Evolutionary conservation across 2,888 invertebrate genomes (phyloP), one percentile per base, ranked within the genome.

Genomic region (Troides aeacus): DNA sequence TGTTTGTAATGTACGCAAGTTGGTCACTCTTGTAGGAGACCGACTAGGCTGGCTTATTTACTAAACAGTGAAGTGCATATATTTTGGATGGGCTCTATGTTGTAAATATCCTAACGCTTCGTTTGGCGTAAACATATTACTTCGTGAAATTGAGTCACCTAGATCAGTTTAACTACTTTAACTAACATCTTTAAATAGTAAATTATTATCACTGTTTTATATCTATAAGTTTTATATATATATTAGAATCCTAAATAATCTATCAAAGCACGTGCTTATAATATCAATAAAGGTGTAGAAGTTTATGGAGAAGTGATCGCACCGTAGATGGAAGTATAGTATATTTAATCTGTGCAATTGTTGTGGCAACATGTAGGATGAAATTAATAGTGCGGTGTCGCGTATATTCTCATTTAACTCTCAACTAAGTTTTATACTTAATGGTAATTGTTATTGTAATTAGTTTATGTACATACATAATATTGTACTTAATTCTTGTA

Each of bases 251-350:
- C 66, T 18, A 60, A 60, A 71, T 81, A 82, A 86, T 87, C 85
- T 78, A 36, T 64, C 46, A 21, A 64, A 82, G 88, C 89, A 80
- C 89, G 89, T 88, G 89, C 84, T 77, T 79, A 66, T 77, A 78
- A 75, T 78, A 78, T 85, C 80, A 87, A 87, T 82, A 86, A 71
- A 71, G 78, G 82, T 81, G 79, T 84, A 73, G 70, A 73, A 78
- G 85, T 75, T 81, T 83, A 74, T 75, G 74, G 80, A 75, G 78
- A 79, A 79, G 79, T 77, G 79, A 78, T 77, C 18, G 59, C 30
- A 46, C 59, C 60, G 59, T 59, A 36, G 64, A 59, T 60, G 60
- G 59, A 64, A 64, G 46, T 62, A 36, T 59, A 30, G 18, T 68
- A 50, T 24, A 50, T 39, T 23, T 17, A 59, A 46, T 53, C 6